A percentile compares a stretch with the other conserved stretches of the same genome.
phyloP scores from a whole-genome alignment of 37 sponge, comb jelly and placozoan genomes.

The Halichondria panicea region DNA sequence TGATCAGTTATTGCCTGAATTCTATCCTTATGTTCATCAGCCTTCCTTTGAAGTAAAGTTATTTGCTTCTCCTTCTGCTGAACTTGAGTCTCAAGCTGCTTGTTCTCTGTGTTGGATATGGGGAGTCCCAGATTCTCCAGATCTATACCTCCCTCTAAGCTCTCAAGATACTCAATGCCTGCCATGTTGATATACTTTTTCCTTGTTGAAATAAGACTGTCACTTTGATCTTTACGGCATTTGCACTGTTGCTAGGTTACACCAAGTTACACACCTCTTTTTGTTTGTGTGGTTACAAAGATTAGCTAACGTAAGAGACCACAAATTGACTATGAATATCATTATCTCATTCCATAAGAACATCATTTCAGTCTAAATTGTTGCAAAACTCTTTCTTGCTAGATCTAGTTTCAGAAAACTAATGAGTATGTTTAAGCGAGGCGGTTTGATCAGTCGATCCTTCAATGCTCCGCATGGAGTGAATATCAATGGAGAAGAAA shows the following conservation, averaged over 20 bases:
- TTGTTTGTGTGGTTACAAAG: too few relatives aligned
- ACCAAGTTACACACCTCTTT: too few relatives aligned
- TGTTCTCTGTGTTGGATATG: constrained; percentile 78
- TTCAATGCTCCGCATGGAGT: constrained; percentile 33
- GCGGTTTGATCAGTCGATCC: constrained; percentile 38
- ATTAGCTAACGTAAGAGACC: too few relatives aligned
- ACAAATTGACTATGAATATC: too few relatives aligned
- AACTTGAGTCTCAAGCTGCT: constrained; percentile 70
- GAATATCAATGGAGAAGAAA: constrained; percentile 6
- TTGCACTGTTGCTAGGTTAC: constrained; percentile 7
- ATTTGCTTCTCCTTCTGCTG: constrained; percentile 50
- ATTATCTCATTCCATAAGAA: too few relatives aligned
- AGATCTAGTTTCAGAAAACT: too few relatives aligned
- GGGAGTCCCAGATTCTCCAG: constrained; percentile 50
- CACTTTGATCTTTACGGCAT: constrained; percentile 26
- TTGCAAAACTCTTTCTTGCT: too few relatives aligned
- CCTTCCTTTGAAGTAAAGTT: constrained; percentile 22
- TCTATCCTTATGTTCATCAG: constrained; percentile 65
- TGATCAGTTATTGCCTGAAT: constrained; percentile 86
- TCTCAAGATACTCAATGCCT: too few relatives aligned
- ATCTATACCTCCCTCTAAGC: constrained; percentile 14
- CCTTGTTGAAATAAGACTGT: constrained; percentile 1
- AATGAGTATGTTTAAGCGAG: constrained; percentile 41
- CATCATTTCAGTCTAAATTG: too few relatives aligned
- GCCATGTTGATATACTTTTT: constrained; percentile 4